Evolutionary conservation across 1,140 invertebrate genomes (phyloP).

Genomic region (Manduca sexta): DNA sequence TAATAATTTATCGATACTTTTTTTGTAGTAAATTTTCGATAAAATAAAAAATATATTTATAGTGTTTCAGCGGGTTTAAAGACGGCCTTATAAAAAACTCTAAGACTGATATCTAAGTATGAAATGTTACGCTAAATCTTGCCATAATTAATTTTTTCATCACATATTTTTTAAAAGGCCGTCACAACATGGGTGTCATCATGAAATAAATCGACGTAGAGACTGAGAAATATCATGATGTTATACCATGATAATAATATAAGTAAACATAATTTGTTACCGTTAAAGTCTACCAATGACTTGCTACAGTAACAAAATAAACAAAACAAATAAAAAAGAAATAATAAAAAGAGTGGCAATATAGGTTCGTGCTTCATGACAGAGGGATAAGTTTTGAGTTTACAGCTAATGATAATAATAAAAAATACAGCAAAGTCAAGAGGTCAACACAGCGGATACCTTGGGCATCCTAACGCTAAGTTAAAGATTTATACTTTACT

Average conservation of each 20-base stretch:
- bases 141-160: no score
- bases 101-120: slow-evolving; percentile 18
- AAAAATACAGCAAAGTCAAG: slow-evolving; percentile 48
- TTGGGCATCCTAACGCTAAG: slow-evolving; percentile 71
- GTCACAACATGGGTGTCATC: no score
- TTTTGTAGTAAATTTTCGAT: no score
- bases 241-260: slow-evolving; percentile 13
- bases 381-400: slow-evolving; percentile 65
- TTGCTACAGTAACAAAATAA: neutral
- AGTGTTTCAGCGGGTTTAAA: no score
- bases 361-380: slow-evolving; percentile 37
- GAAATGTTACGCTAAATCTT: no score
- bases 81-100: no score
- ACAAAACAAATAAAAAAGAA: slow-evolving; percentile 12
- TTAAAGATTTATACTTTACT: slow-evolving; percentile 26
- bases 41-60: no score
- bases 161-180: no score
- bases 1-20: no score
- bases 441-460: slow-evolving; percentile 63
- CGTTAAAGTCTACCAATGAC: slow-evolving; percentile 19
- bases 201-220: no score
- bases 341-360: slow-evolving; percentile 34
- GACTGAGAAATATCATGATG: slow-evolving; percentile 21
- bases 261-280: slow-evolving; percentile 9
- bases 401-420: slow-evolving; percentile 48